Percentiles rank a stretch among this genome's conserved stretches.
Conservation (phyloP, 2,888 invertebrate genomes). For the Mimachlamys varia region DNA sequence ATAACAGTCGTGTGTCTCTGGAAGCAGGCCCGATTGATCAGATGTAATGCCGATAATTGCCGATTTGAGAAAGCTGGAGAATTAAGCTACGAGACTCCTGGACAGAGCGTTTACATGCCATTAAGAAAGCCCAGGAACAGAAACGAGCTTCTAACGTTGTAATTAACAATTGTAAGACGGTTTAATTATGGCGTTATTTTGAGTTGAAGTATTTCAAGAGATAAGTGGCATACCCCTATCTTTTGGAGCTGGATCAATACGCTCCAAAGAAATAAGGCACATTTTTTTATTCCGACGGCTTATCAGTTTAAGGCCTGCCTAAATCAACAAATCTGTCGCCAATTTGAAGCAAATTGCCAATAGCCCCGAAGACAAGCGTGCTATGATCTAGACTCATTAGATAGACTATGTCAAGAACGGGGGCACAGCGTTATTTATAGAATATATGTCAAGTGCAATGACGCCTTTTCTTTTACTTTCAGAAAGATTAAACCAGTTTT, state of each 20-base stretch:
- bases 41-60: neutral
- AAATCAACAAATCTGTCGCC: constrained; percentile 32
- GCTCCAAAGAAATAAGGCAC: neutral
- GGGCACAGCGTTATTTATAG: neutral
- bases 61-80: neutral
- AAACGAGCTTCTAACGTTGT: constrained; percentile 4
- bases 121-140: neutral
- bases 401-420: neutral
- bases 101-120: neutral
- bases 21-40: neutral
- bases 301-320: neutral
- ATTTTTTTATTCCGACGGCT: neutral
- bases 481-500: neutral
- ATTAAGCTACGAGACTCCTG: neutral
- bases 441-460: neutral
- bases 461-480: neutral
- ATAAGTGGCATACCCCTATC: constrained; percentile 12
- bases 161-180: neutral
- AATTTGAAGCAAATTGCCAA: constrained; percentile 14
- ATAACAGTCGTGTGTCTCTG: neutral
- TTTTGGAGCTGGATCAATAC: neutral
- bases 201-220: constrained; percentile 34
- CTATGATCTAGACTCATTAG: neutral
- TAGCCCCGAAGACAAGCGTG: neutral
- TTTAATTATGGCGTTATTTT: constrained; percentile 25